Evolutionary conservation across 2,113 vertebrate genomes (phyloP).

Genomic region (Microtus oregoni): DNA sequence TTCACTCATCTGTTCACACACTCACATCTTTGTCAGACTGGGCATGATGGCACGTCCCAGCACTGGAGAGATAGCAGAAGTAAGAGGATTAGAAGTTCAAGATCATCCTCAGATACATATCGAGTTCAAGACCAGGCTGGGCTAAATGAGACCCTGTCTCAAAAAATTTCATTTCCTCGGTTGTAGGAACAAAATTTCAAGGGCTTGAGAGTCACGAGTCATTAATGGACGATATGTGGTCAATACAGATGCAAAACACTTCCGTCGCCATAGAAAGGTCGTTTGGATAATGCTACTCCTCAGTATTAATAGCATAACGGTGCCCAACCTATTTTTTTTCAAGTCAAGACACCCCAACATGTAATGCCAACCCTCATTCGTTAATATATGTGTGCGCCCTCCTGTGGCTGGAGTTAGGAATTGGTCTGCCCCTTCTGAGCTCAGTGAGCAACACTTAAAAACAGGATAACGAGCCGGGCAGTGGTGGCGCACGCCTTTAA

Average conservation of each 20-base stretch:
- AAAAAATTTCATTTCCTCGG: background rate
- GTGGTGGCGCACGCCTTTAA: too few relatives aligned
- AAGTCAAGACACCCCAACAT: background rate
- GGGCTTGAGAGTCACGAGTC: background rate
- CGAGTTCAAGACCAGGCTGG: background rate
- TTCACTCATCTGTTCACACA: background rate
- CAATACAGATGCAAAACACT: background rate
- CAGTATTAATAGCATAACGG: background rate
- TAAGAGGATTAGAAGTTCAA: background rate
- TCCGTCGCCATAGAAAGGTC: background rate
- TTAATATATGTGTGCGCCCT: constrained; percentile 65
- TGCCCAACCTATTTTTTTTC: background rate
- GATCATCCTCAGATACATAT: background rate
- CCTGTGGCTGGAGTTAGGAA: constrained; percentile 66
- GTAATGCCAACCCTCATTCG: background rate
- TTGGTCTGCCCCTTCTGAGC: background rate
- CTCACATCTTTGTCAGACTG: background rate
- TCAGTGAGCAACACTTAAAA: background rate
- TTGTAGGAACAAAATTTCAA: background rate
- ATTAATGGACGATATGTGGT: background rate
- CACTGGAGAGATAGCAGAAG: background rate
- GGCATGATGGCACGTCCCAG: background rate
- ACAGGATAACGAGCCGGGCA: background rate
- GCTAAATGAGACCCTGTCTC: background rate
- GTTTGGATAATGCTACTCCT: background rate